Evolutionary conservation across 2,888 invertebrate genomes (phyloP).

Genomic region (Volucella inflata): DNA sequence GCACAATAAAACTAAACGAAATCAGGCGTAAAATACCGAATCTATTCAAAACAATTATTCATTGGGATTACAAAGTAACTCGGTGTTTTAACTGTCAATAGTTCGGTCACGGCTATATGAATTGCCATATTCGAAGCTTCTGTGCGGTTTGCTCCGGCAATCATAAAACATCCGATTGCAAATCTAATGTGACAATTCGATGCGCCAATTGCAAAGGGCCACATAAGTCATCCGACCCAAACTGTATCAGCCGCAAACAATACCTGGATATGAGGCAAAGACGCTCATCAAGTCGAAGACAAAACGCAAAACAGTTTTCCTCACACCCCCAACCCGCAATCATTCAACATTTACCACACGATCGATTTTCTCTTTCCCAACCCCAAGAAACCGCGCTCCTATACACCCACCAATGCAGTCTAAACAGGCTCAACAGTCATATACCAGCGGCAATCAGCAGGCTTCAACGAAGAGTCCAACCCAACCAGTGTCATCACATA

Average conservation of each 20-base stretch:
- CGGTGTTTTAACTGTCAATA: conserved; percentile 22
- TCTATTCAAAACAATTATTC: conserved; percentile 25
- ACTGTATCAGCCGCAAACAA: background rate
- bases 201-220: conserved; percentile 13
- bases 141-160: conserved; percentile 19
- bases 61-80: conserved; percentile 22
- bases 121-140: conserved; percentile 1
- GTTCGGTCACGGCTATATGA: too few species aligned
- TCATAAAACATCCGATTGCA: conserved; percentile 22
- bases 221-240: conserved; percentile 5
- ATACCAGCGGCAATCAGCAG: background rate
- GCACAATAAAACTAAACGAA: conserved; percentile 16
- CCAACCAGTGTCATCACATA: conserved; percentile 2
- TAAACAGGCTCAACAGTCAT: background rate
- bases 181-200: conserved; percentile 77
- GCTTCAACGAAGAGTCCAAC: too few species aligned
- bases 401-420: background rate
- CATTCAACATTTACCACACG: conserved; percentile 4
- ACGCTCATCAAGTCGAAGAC: too few species aligned
- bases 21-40: conserved; percentile 8
- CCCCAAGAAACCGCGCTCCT: background rate
- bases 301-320: too few species aligned
- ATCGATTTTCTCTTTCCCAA: conserved; percentile 1
- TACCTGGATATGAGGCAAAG: too few species aligned
- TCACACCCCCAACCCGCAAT: background rate